Conservation (phyloP, 2,888 invertebrate species). For the Lepidonotus clava region DNA sequence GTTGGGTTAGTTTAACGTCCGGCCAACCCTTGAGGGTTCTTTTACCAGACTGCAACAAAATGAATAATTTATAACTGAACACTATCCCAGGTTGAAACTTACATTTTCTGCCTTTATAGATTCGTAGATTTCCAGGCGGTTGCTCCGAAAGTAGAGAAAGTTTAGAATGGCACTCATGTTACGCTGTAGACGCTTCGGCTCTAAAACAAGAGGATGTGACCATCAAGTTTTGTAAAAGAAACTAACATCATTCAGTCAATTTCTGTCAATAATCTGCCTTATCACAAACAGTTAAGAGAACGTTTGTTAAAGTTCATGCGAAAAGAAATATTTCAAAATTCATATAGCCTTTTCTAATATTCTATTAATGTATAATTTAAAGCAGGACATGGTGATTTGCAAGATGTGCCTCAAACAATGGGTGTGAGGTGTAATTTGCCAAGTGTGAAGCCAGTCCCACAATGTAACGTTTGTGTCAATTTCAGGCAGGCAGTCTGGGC, state of each 20-base stretch:
- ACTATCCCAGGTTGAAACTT: constrained; percentile 22
- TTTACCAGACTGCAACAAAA: not conserved
- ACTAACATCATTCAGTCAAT: not conserved
- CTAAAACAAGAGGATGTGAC: no score
- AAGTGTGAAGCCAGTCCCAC: no score
- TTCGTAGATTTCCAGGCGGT: constrained; percentile 30
- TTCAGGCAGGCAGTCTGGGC: not conserved
- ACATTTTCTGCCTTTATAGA: constrained; percentile 38
- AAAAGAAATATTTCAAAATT: not conserved
- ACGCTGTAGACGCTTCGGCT: constrained; percentile 30
- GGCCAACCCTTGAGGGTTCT: no score
- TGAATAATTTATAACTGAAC: not conserved
- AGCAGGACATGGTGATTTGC: no score
- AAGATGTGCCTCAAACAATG: no score
- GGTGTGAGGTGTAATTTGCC: no score
- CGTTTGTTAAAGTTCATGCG: not conserved
- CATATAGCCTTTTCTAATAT: no score
- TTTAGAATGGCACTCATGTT: constrained; percentile 56
- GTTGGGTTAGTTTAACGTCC: no score
- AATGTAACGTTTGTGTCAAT: no score
- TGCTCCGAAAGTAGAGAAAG: constrained; percentile 27
- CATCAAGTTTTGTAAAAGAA: constrained; percentile 14
- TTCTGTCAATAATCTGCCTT: not conserved
- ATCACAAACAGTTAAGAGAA: not conserved
- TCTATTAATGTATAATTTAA: no score